Percentiles rank a stretch among this genome's conserved stretches.
phyloP scores from a whole-genome alignment of 2,797 vertebrate genomes.

The Galaxias olidus region DNA sequence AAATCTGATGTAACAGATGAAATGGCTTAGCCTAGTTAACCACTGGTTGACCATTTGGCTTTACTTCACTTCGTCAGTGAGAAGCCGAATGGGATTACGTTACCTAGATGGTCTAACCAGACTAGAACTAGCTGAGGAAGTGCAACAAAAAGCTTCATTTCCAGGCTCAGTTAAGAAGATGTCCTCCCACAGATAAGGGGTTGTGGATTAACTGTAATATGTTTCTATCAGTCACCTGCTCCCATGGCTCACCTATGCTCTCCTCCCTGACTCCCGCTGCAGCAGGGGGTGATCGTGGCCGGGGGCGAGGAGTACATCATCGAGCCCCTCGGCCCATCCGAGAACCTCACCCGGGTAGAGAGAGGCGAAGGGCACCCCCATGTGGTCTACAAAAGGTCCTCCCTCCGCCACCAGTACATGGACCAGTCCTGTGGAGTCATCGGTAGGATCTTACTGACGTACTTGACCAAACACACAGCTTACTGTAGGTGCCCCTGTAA shows the following conservation, averaged over 20 bases:
- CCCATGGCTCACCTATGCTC: conserved; percentile 22
- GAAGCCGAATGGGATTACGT: too few species aligned
- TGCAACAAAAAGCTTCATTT: too few species aligned
- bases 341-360: conserved; percentile 74
- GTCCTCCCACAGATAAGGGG: conserved; percentile 5
- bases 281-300: conserved; percentile 96
- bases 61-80: too few species aligned
- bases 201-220: conserved; percentile 14
- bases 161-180: too few species aligned
- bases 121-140: too few species aligned
- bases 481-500: too few species aligned
- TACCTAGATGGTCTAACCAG: too few species aligned
- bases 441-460: conserved; percentile 73
- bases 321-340: conserved; percentile 85
- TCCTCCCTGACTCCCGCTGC: conserved; percentile 48
- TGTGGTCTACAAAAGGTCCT: conserved; percentile 96
- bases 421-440: conserved; percentile 95
- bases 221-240: conserved; percentile 18
- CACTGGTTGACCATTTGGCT: too few species aligned
- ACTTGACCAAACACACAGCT: too few species aligned
- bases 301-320: conserved; percentile 97
- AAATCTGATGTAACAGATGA: too few species aligned
- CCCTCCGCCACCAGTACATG: conserved; percentile 92
- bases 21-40: too few species aligned
- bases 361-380: conserved; percentile 89